Evolutionary conservation across 2,797 vertebrate species (phyloP).

Genomic region (Pogonophryne albipinna): DNA sequence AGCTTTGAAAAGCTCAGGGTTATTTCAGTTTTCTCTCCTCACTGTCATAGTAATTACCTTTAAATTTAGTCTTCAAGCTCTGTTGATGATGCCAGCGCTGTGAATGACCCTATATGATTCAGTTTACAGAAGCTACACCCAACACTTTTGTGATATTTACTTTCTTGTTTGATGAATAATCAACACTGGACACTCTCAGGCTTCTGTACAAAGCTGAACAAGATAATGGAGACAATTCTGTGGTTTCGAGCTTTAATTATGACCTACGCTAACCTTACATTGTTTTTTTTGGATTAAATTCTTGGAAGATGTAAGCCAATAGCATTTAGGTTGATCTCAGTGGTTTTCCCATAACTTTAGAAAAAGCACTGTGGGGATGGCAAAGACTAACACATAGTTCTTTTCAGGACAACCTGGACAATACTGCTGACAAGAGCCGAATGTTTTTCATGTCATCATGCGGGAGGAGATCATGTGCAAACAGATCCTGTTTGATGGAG

Average conservation of each 20-base stretch:
- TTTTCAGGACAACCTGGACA: constrained; percentile 76
- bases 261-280: constrained; percentile 79
- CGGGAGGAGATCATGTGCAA: constrained; percentile 76
- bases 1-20: constrained; percentile 85
- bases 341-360: constrained; percentile 77
- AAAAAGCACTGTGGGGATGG: constrained; percentile 58
- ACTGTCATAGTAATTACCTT: constrained; percentile 91
- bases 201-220: constrained; percentile 69
- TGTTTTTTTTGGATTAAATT: constrained; percentile 78
- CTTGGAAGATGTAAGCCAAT: constrained; percentile 76
- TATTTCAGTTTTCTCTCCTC: constrained; percentile 86
- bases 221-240: constrained; percentile 68
- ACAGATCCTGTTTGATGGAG: constrained; percentile 77
- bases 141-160: constrained; percentile 75
- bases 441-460: constrained; percentile 73
- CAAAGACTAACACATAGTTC: constrained; percentile 63
- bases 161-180: constrained; percentile 75
- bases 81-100: constrained; percentile 77
- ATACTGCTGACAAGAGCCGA: constrained; percentile 67
- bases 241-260: constrained; percentile 73
- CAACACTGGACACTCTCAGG: constrained; percentile 63
- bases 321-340: constrained; percentile 76
- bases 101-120: constrained; percentile 77
- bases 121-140: constrained; percentile 85
- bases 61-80: constrained; percentile 89